Percentiles rank a stretch among this genome's conserved stretches.
These are phyloP conservation scores for Torymus aiolomorphi DNA, from an alignment of 2,888 invertebrate species.

Conservation along the genomic window DNA sequence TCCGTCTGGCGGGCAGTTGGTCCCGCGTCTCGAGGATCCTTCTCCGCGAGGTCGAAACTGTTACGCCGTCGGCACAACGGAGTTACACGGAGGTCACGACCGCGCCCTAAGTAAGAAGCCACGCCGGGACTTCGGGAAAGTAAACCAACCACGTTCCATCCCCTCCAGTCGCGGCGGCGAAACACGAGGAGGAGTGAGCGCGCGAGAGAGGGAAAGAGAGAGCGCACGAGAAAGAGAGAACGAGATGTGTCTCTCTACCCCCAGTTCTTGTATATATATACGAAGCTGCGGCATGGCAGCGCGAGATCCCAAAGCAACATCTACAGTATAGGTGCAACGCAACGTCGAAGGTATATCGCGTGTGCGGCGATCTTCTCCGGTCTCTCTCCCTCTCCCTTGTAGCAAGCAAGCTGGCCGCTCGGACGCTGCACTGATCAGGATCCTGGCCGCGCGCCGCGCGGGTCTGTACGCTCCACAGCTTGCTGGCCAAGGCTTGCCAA, in stretches of 20 bases:
- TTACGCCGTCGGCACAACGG: slow-evolving; percentile 56
- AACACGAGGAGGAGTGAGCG: slow-evolving; percentile 10
- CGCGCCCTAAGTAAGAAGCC: slow-evolving; percentile 73
- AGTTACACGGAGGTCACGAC: slow-evolving; percentile 70
- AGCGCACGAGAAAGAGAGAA: slow-evolving; percentile 8
- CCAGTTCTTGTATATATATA: slow-evolving; percentile 3
- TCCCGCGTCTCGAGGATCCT: not conserved
- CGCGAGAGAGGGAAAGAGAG: not conserved
- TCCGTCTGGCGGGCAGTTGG: not conserved
- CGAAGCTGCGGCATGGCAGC: not conserved
- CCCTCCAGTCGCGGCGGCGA: slow-evolving; percentile 65
- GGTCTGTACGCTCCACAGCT: slow-evolving; percentile 24
- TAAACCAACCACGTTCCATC: slow-evolving; percentile 76
- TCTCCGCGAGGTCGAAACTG: slow-evolving; percentile 36
- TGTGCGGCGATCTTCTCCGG: slow-evolving; percentile 58
- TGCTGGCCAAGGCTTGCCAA: slow-evolving; percentile 48
- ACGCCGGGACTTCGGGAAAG: slow-evolving; percentile 73
- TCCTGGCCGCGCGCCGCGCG: slow-evolving; percentile 32
- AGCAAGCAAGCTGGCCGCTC: too few species aligned
- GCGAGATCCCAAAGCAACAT: slow-evolving; percentile 43
- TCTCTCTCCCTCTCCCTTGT: slow-evolving; percentile 19
- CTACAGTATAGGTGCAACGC: slow-evolving; percentile 60
- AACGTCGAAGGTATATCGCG: slow-evolving; percentile 14
- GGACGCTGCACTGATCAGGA: slow-evolving; percentile 42
- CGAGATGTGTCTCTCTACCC: slow-evolving; percentile 40